Base-by-base conservation (phyloP, 2,113 vertebrate species). In the Oophaga pumilio region DNA sequence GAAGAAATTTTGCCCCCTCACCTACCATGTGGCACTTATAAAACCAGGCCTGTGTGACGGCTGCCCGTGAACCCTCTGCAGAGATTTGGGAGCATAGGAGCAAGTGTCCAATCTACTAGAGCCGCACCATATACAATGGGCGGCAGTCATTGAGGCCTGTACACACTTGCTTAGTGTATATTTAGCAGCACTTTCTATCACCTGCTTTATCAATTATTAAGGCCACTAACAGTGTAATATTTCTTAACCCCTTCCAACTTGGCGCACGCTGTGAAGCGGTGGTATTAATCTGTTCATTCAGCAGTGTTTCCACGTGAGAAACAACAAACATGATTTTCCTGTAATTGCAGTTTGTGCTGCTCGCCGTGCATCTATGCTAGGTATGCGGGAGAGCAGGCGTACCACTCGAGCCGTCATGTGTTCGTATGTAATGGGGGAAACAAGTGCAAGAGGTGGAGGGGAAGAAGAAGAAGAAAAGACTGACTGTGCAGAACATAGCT, bases 161-260 rank as follows among this genome's bases (percentile, higher is more conserved):
- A 69, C 84, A 57, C 87, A 93, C 92, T 89, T 91, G 66, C 50
- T 80, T 56, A 71, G 88, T 90, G 88, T 90, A 92, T 93, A 94
- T 94, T 93, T 92, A 93, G 90, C 89, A 91, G 87, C 89, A 85
- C 89, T 90, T 91, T 93, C 88, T 89, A 90, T 89, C 91, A 90
- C 90, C 89, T 90, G 87, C 62, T 85, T 89, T 90, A 92, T 90
- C 91, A 93, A 93, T 92, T 92, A 92, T 89, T 94, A 90, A 93
- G 87, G 84, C 82, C 91, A 24, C 13, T 2, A 10, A 20, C 50
- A 66, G 43, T 1, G 62, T 68, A 24, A 15, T 15, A 50, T 26
- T 52, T 20, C 57, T 66, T 82, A 68, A 82, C 60, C 43, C 62
- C 13, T 68, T 50, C 18, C 59, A n/a, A 14, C 4, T 60, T 26